Evolutionary conservation across 2,797 vertebrate genomes (phyloP), one percentile per base, ranked within the genome.

Genomic region (Crenuchus spilurus): DNA sequence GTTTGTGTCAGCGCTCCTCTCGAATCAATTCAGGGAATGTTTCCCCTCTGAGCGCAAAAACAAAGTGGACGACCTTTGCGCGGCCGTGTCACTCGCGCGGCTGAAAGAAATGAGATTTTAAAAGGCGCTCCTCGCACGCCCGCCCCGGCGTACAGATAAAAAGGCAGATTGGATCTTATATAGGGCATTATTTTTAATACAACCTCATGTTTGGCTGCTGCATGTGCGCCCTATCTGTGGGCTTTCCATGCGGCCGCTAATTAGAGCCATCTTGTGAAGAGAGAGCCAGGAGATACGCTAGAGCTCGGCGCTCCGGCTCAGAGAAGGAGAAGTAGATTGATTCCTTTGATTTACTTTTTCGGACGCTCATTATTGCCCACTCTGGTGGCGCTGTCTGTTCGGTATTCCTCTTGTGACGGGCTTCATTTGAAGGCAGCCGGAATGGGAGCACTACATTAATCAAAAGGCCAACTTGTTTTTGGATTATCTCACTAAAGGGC

Each of bases 1-100:
- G 79, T 80, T 64, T 70, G 74, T 55, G 80, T 71, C 51, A 22
- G 54, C 20, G 83, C 82, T 82, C 87, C 80, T 82, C 86, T 86
- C 81, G 88, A 87, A 89, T 86, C 90, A 84, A 91, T 90, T 87
- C 84, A 80, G 74, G 78, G 82, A 83, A 84, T 70, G 78, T 82
- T 83, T 85, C 72, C 83, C 81, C 86, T 89, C 86, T 84, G 84
- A 69, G 74, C 84, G 79, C 85, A 78, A 87, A 86, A 89, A 86
- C 84, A 82, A 84, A 78, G 84, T 84, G 82, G 86, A 86, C 83
- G 85, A 89, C 88, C 87, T 84, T 84, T 82, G 77, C 51, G 49
- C 71, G 82, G 58, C 74, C 73, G 75, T 74, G 74, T 80, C 83
- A 85, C 86, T 81, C 74, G 74, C 84, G 72, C 76, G 78, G 84